These are phyloP conservation scores for Peromyscus californicus DNA, from an alignment of 2,113 vertebrate genomes.

Conservation along the genomic window DNA sequence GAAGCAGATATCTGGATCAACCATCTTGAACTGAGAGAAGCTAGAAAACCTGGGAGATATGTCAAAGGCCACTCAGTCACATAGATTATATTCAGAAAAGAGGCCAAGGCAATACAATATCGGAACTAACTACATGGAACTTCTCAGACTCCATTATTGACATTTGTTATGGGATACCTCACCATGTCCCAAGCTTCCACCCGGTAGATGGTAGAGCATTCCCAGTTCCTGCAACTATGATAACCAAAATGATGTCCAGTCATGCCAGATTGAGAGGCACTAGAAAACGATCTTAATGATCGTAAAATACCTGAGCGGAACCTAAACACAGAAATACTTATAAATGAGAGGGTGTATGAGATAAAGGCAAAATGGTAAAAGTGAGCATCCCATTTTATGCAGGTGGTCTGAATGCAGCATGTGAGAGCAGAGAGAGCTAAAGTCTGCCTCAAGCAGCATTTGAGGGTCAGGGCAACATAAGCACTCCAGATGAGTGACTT, in stretches of 20 bases:
- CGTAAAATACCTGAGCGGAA: neutral
- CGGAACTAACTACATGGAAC: neutral
- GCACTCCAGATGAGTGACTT: slow-evolving; percentile 17
- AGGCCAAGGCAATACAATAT: neutral
- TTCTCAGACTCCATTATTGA: neutral
- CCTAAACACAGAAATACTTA: slow-evolving; percentile 32
- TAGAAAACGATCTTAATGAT: slow-evolving; percentile 2
- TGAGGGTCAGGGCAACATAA: slow-evolving; percentile 17
- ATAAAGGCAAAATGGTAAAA: slow-evolving; percentile 40
- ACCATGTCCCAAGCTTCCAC: neutral
- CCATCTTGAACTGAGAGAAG: neutral
- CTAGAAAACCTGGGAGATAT: neutral
- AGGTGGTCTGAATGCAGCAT: slow-evolving; percentile 1
- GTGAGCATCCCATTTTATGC: neutral
- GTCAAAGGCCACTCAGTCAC: neutral
- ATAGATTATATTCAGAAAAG: neutral
- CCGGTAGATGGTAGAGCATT: neutral
- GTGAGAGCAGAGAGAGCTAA: neutral
- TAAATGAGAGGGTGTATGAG: slow-evolving; percentile 17
- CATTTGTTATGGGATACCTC: neutral
- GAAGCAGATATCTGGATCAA: neutral
- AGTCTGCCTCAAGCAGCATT: neutral
- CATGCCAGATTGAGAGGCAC: neutral
- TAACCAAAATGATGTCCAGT: neutral
- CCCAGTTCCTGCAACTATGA: neutral